Percentiles rank a stretch among this genome's conserved stretches.
phyloP scores from a whole-genome alignment of 2,113 vertebrate genomes.

The Ivindomyrus marchei region DNA sequence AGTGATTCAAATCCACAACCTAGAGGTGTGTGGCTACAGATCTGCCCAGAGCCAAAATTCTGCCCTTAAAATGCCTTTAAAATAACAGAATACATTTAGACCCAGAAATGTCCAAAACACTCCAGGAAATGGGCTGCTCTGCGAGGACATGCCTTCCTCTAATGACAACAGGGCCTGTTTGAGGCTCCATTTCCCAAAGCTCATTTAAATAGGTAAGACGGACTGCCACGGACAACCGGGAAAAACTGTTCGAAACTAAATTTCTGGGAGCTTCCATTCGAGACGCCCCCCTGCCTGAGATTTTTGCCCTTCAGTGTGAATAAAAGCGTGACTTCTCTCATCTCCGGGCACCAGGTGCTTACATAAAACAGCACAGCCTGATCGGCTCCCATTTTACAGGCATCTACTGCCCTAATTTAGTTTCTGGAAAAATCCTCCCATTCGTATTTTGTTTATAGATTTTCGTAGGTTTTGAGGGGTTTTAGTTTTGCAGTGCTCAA shows the following conservation, averaged over 20 bases:
- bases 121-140: neutral
- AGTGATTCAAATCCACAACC: neutral
- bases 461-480: neutral
- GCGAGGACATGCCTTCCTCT: neutral
- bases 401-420: neutral
- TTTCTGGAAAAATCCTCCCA: neutral
- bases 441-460: neutral
- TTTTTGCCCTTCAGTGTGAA: neutral
- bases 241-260: neutral
- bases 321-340: neutral
- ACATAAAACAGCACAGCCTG: neutral
- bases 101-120: neutral
- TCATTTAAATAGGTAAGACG: neutral
- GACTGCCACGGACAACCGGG: neutral
- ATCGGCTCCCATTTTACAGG: neutral
- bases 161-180: neutral
- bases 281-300: neutral
- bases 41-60: neutral
- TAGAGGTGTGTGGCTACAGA: neutral
- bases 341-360: neutral
- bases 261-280: neutral
- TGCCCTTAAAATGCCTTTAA: neutral
- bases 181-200: neutral
- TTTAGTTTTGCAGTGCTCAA: neutral
- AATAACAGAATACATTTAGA: neutral